Base-by-base conservation (phyloP, 2,113 vertebrate genomes). In the Podilymbus podiceps region DNA sequence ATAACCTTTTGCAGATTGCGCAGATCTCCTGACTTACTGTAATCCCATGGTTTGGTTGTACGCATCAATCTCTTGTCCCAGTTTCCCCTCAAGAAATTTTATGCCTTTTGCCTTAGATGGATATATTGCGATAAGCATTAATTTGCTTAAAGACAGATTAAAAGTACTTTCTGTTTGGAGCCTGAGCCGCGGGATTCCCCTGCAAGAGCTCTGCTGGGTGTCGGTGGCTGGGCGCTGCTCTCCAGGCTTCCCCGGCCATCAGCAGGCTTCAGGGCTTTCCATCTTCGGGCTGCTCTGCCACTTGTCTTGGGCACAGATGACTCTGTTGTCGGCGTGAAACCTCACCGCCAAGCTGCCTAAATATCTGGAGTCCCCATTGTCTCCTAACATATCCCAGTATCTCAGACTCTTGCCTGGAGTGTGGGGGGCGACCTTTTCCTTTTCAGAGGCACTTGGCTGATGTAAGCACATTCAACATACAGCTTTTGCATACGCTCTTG, bases 211-310 rank as follows among this genome's bases (percentile, higher is more conserved):
- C 52, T 78, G 13, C 38, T 47, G 13, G 6, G 35, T 56, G 42
- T 56, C 2, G 9, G 27, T 40, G 66, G 10, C 10, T 0, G 0
- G 35, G 24, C 2, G 2, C 53, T 46, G 15, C 21, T 80, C 31
- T 71, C 50, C 63, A 66, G 67, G 20, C 18, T 84, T 60, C 35
- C 38, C 27, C 0, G 8, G 44, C 55, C 50, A 62, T 22, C 50
- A 79, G 24, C 17, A 73, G 24, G 22, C 53, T 76, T 31, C 13
- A 53, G 33, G 23, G 50, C 33, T 85, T 87, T 74, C n/a, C 47
- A 59, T 44, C 24, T 46, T 52, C 1, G 3, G 27, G 46, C 23
- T 75, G 49, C 67, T 92, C 31, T 72, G 31, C 44, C n/a, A 18
- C 28, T 42, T 47, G 31, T 7, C 31, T 55, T 22, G 28, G 52